These are phyloP conservation scores for Aspidiotus rigidus DNA, from an alignment of 2,888 invertebrate species.

Conservation along the genomic window DNA sequence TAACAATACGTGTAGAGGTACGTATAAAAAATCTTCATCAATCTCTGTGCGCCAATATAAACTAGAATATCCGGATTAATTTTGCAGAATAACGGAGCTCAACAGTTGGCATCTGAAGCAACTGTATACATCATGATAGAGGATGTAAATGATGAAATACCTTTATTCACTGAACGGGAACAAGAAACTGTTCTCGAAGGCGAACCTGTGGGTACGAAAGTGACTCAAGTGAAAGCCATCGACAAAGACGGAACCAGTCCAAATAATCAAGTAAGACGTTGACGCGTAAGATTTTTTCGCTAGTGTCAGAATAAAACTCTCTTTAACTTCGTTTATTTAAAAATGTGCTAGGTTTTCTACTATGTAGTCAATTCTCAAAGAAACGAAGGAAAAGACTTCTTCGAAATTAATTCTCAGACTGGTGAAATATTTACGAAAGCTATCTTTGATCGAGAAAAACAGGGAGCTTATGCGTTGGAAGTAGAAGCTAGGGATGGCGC, in stretches of 20 bases:
- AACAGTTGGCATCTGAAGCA: conserved; percentile 87
- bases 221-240: conserved; percentile 91
- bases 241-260: conserved; percentile 93
- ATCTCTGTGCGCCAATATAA: not conserved
- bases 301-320: not conserved
- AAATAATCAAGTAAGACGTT: conserved; percentile 69
- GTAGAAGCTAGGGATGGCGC: conserved; percentile 95
- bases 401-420: conserved; percentile 90
- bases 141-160: conserved; percentile 95
- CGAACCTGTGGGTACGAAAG: conserved; percentile 88
- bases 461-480: conserved; percentile 92
- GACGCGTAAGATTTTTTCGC: not conserved
- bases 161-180: conserved; percentile 87
- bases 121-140: conserved; percentile 87
- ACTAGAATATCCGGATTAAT: not conserved
- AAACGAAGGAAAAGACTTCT: conserved; percentile 89
- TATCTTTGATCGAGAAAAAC: conserved; percentile 95
- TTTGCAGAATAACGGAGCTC: conserved; percentile 83
- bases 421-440: conserved; percentile 92
- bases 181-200: conserved; percentile 93
- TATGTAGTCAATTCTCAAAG: conserved; percentile 83
- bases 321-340: not conserved
- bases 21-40: conserved; percentile 41
- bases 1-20: conserved; percentile 92
- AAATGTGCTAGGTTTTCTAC: conserved; percentile 67